Evolutionary conservation across 2,797 vertebrate genomes (phyloP), one percentile per base, ranked within the genome.

Genomic region (Etheostoma nigrum): DNA sequence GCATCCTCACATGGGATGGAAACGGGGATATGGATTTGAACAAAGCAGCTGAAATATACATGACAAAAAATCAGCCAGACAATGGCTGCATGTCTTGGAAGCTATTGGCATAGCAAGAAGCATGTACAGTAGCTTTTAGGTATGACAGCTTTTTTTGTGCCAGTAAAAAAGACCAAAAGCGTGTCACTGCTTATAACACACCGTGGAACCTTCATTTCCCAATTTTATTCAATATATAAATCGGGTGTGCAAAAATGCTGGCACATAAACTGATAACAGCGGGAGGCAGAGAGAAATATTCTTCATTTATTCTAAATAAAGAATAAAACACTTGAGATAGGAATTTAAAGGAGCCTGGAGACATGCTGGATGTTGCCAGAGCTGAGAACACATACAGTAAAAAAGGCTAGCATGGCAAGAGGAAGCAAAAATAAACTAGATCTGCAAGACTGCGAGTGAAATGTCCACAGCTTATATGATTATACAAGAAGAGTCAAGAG

Each of bases 41-140:
- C 53, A 49, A 71, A 82, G 74, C 72, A 13, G 68, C 83, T 90
- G 74, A 93, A 90, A 88, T 86, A 89, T 84, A 89, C 67, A 92
- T 86, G 78, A 88, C 66, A 83, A 67, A 72, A 27, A 81, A 67
- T 62, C 30, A 42, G 19, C 45, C 45, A 57, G 76, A 85, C 72
- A 84, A 65, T 42, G 78, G 3, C 62, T 30, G 15, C 48, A 44
- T 70, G 72, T 66, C 60, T 68, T 51, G 64, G 57, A 67, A 67
- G 59, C 72, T 47, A 51, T 79, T 68, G 55, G 49, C 48, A 40
- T 40, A 70, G 58, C 49, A 49, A 5, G 4, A 18, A 12, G 21
- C 57, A 68, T 15, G 48, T 72, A 44, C 33, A 49, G 63, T 49
- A 9, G 25, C 0, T 14, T 47, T 78, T 44, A 57, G 65, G 23